These are phyloP conservation scores for Aselliscus stoliczkanus DNA, from an alignment of 2,797 vertebrate genomes.

Conservation along the genomic window DNA sequence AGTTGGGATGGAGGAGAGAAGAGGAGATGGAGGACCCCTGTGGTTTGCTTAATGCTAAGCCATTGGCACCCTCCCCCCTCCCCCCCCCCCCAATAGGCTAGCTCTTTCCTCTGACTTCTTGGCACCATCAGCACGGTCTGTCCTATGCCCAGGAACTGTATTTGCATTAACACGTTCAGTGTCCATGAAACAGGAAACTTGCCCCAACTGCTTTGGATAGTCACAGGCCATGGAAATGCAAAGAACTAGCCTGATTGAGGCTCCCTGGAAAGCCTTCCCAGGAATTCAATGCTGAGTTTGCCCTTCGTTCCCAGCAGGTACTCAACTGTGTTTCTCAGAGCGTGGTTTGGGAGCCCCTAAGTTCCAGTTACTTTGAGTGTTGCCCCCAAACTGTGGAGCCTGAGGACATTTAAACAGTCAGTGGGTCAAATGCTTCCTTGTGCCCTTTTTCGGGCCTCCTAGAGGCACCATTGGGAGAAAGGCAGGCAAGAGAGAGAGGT, in stretches of 20 bases:
- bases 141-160: accelerated
- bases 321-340: neutral
- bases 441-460: neutral
- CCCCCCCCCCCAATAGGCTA: neutral
- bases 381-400: neutral
- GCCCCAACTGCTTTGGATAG: neutral
- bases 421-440: neutral
- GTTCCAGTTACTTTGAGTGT: neutral
- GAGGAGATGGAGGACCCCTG: no score
- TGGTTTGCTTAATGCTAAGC: neutral
- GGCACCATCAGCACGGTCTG: neutral
- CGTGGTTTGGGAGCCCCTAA: neutral
- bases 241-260: neutral
- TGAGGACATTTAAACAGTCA: neutral
- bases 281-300: neutral
- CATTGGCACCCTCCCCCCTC: no score
- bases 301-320: neutral
- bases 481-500: accelerated
- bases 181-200: neutral
- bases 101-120: neutral
- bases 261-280: neutral
- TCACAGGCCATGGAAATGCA: neutral
- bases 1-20: accelerated
- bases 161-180: neutral
- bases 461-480: neutral